A percentile compares a stretch with the other conserved stretches of the same genome.
phyloP scores from a whole-genome alignment of 2,797 vertebrate genomes.

The Pterois miles region DNA sequence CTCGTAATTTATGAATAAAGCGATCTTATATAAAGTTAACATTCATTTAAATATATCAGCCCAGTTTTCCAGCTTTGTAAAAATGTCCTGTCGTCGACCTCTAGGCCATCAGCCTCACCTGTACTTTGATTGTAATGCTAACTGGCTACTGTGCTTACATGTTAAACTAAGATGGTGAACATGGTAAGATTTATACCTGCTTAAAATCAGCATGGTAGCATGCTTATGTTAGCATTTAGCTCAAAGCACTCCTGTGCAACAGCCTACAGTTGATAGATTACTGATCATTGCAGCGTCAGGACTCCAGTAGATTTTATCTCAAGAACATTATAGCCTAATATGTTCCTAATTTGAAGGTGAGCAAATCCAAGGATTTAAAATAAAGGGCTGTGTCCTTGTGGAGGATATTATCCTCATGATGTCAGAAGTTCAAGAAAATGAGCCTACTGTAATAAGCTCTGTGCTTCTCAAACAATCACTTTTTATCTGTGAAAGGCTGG shows the following conservation, averaged over 20 bases:
- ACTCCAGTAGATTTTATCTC: not conserved
- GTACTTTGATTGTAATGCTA: not conserved
- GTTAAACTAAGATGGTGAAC: not conserved
- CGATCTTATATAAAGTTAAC: too few relatives aligned
- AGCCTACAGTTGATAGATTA: not conserved
- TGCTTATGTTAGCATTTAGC: not conserved
- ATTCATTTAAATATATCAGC: not conserved
- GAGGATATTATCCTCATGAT: not conserved
- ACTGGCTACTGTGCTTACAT: not conserved
- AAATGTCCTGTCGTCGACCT: not conserved
- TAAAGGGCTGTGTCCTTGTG: not conserved
- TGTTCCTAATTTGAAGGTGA: constrained; percentile 12
- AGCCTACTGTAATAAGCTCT: not conserved
- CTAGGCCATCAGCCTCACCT: not conserved
- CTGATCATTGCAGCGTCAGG: not conserved
- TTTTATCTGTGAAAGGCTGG: constrained; percentile 11
- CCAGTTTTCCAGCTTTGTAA: not conserved
- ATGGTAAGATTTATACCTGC: too few relatives aligned
- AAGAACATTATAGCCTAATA: not conserved
- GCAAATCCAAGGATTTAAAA: not conserved
- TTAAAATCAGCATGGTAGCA: too few relatives aligned
- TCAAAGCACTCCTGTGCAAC: not conserved
- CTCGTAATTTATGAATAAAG: too few relatives aligned
- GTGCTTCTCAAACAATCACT: constrained; percentile 6
- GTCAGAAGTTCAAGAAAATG: not conserved